phyloP scores from a whole-genome alignment of 2,888 invertebrate genomes.

The Cephalotes varians region DNA sequence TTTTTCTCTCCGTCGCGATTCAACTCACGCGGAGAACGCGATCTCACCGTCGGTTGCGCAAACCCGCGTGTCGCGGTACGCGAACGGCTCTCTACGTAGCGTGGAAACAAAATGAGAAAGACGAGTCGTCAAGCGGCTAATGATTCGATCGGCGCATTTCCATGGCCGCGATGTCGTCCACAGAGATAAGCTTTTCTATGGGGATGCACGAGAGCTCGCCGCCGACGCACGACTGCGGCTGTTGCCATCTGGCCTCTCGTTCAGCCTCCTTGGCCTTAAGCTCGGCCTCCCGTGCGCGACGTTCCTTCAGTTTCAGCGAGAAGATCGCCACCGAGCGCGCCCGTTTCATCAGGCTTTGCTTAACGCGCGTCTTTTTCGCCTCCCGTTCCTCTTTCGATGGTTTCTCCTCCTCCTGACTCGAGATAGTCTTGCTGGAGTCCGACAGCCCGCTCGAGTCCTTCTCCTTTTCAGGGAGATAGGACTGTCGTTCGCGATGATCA shows the following conservation, averaged over 20 bases:
- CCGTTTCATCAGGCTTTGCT: conserved; percentile 93
- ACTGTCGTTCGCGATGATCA: conserved; percentile 75
- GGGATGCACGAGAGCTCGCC: conserved; percentile 95
- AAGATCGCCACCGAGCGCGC: conserved; percentile 95
- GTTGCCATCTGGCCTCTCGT: conserved; percentile 87
- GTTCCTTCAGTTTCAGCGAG: conserved; percentile 92
- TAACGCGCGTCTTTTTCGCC: conserved; percentile 90
- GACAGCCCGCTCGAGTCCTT: conserved; percentile 84
- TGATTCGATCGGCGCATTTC: conserved; percentile 84
- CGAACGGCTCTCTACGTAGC: conserved; percentile 70
- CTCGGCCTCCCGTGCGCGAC: conserved; percentile 92
- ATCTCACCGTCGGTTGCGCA: conserved; percentile 4
- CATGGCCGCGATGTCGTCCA: conserved; percentile 86
- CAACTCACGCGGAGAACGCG: neutral
- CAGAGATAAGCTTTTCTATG: conserved; percentile 90
- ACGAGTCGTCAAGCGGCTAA: conserved; percentile 74
- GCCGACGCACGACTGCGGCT: conserved; percentile 90
- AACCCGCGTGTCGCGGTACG: conserved; percentile 50
- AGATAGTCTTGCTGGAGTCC: conserved; percentile 87
- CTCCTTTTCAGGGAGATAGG: conserved; percentile 70
- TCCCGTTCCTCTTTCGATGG: conserved; percentile 87
- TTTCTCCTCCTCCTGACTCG: conserved; percentile 87
- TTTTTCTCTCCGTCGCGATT: neutral
- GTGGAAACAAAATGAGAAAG: conserved; percentile 65
- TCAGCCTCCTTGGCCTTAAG: conserved; percentile 89